Base-by-base conservation (phyloP, 2,113 vertebrate species). In the Chaetura pelagica region DNA sequence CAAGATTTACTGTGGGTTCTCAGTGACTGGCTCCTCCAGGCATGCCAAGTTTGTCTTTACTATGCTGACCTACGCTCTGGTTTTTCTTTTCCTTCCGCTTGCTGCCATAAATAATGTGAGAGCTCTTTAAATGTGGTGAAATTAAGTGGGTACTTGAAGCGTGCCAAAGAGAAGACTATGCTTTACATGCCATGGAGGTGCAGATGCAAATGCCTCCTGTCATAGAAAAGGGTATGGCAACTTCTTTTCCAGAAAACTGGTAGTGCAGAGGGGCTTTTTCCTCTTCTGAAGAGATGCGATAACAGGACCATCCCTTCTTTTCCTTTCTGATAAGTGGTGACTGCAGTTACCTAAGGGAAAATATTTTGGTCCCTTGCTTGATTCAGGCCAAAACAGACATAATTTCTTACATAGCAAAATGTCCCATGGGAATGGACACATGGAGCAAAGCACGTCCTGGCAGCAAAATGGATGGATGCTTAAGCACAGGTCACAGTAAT, bases 21-120 rank as follows among this genome's bases (percentile, higher is more conserved):
- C 34, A 35, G 42, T 5, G 32, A 48, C 85, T 59, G 35, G 35
- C 24, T 90, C 73, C 59, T 87, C 59, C 34, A 4, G 3, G 74
- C 12, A 1, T 64, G 74, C 73, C 58, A 84, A 80, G 61, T 15
- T 74, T 79, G 42, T 69, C 94, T 96, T 89, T 84, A 63, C 76
- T 76, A 52, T 75, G 63, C 74, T 90, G 84, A 93, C 78, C 59
- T 77, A 23, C 3, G 20, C 59, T 81, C 58, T 81, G 59, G 0
- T 29, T 94, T 94, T 90, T 62, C 35, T 90, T 95, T 95, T 46
- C 38, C 20, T 75, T 72, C 55, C 4, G 3, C 62, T 86, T 4
- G 0, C 38, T 79, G 48, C 59, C 29, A 6, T 93, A 91, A 96
- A 94, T 92, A 90, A 80, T 0, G 3, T 63, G 78, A 38, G 68